Evolutionary conservation across 2,797 vertebrate genomes (phyloP).

Genomic region (Tadarida brasiliensis): DNA sequence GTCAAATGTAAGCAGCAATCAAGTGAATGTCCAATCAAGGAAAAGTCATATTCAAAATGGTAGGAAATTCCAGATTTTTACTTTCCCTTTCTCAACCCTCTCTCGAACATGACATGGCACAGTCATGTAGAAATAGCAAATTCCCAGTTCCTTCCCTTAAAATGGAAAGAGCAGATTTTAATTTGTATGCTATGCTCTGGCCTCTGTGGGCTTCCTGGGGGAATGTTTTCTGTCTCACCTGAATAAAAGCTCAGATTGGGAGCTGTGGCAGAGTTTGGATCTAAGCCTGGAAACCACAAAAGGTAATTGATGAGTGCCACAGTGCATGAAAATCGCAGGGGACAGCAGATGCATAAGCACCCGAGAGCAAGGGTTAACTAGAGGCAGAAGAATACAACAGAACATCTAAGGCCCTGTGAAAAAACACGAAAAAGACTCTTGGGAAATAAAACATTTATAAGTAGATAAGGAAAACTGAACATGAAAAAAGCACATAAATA

Average conservation of each 20-base stretch:
- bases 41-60: not conserved
- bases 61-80: not conserved
- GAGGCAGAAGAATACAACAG: not conserved
- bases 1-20: not conserved
- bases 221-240: slow-evolving; percentile 12
- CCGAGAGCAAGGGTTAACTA: not conserved
- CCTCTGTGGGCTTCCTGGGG: not conserved
- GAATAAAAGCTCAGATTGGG: not conserved
- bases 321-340: not conserved
- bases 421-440: not conserved
- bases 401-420: not conserved
- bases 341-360: not conserved
- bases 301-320: not conserved
- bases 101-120: not conserved
- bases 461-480: not conserved
- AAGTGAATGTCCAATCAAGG: not conserved
- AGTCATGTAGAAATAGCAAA: not conserved
- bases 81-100: not conserved
- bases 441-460: not conserved
- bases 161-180: not conserved
- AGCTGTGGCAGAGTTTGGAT: not conserved
- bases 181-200: not conserved
- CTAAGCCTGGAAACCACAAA: not conserved
- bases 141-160: not conserved
- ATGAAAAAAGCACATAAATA: not conserved